phyloP scores from a whole-genome alignment of 2,888 invertebrate genomes.

The Drosophila demipolita region DNA sequence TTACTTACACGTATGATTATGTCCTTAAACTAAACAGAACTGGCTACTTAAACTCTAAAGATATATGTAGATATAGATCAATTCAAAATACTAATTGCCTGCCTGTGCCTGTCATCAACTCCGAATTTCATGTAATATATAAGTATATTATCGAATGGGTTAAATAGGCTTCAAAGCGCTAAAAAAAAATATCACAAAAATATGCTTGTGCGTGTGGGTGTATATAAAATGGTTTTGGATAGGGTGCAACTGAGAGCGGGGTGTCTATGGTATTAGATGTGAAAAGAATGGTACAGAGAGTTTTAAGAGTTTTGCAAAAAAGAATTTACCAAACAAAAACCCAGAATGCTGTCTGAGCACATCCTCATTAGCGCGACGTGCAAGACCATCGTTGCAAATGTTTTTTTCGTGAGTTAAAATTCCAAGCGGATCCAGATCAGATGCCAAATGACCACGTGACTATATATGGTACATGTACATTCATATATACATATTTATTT shows the following conservation, averaged over 20 bases:
- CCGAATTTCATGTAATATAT: constrained; percentile 81
- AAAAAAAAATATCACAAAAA: constrained; percentile 25
- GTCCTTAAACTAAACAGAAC: constrained; percentile 38
- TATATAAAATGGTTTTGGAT: constrained; percentile 43
- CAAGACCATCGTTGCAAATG: constrained; percentile 84
- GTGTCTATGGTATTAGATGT: constrained; percentile 34
- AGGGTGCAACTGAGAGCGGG: constrained; percentile 43
- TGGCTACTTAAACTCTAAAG: constrained; percentile 54
- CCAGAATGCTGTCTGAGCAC: constrained; percentile 85
- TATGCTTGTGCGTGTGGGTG: constrained; percentile 38
- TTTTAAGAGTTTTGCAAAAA: constrained; percentile 58
- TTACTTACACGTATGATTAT: constrained; percentile 56
- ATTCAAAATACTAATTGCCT: constrained; percentile 20
- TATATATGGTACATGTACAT: constrained; percentile 84
- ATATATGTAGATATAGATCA: constrained; percentile 4
- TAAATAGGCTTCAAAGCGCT: constrained; percentile 55
- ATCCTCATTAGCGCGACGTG: constrained; percentile 85
- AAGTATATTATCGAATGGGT: constrained; percentile 45
- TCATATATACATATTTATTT: constrained; percentile 11
- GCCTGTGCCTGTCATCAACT: constrained; percentile 70
- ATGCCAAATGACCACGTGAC: constrained; percentile 93
- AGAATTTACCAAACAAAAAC: constrained; percentile 85
- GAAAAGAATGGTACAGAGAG: constrained; percentile 18
- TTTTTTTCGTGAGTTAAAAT: constrained; percentile 86
- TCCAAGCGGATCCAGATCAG: constrained; percentile 92